phyloP scores from a whole-genome alignment of 2,888 invertebrate genomes.

The Acanthococcus lagerstroemiae region DNA sequence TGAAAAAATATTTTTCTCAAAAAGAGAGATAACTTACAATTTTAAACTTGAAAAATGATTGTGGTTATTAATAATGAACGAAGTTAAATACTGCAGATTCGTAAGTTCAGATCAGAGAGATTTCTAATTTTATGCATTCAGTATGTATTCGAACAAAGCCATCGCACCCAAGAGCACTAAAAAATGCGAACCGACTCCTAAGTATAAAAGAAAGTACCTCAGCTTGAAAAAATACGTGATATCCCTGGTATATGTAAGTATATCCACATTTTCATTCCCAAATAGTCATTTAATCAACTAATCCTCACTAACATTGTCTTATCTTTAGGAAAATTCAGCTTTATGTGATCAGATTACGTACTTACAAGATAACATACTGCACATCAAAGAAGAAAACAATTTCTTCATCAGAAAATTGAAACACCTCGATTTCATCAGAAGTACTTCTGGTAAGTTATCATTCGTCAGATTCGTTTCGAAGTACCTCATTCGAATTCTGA shows the following conservation, averaged over 20 bases:
- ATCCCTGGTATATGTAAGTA: slow-evolving; percentile 56
- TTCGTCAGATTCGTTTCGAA: background rate
- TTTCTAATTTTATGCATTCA: too few species aligned
- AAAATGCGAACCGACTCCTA: too few species aligned
- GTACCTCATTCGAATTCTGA: background rate
- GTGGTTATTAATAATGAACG: too few species aligned
- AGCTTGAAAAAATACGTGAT: slow-evolving; percentile 54
- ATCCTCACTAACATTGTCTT: slow-evolving; percentile 33
- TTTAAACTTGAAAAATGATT: too few species aligned
- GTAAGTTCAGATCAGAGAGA: too few species aligned
- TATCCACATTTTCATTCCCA: background rate
- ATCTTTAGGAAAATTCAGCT: slow-evolving; percentile 64
- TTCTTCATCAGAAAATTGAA: slow-evolving; percentile 67
- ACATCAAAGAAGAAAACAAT: slow-evolving; percentile 72
- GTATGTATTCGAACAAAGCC: too few species aligned
- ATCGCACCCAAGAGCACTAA: too few species aligned
- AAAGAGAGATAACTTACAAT: too few species aligned
- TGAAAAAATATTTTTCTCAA: too few species aligned
- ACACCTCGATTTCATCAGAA: slow-evolving; percentile 49
- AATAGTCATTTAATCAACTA: background rate
- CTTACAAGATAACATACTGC: slow-evolving; percentile 68
- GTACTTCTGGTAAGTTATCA: slow-evolving; percentile 2
- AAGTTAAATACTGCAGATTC: too few species aligned
- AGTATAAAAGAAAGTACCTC: slow-evolving; percentile 53
- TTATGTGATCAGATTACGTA: slow-evolving; percentile 79